A percentile compares a stretch with the other conserved stretches of the same genome.
Evolutionary conservation across 92 coral and sea anemone genomes (phyloP).

Genomic region (Palythoa grandiflora): DNA sequence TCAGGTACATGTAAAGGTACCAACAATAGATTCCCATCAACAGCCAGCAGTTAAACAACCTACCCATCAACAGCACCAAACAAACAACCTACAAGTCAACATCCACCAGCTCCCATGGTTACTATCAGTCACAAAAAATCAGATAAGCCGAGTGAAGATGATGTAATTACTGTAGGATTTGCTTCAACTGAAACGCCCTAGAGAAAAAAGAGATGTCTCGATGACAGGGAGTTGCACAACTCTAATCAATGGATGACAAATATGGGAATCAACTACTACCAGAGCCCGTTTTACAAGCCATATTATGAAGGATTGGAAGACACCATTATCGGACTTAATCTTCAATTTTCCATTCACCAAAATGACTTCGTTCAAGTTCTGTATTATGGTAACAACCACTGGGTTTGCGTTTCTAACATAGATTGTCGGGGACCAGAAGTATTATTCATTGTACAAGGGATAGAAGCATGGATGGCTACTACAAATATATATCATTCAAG

Average conservation of each 20-base stretch:
- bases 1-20: too few species aligned
- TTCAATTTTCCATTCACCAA: conserved; percentile 22
- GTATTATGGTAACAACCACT: neutral
- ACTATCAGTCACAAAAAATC: too few species aligned
- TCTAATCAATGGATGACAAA: conserved; percentile 10
- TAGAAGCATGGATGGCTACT: too few species aligned
- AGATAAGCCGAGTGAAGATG: neutral
- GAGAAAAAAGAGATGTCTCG: conserved; percentile 7
- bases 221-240: neutral
- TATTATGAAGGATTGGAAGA: conserved; percentile 38
- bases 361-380: neutral
- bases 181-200: neutral
- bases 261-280: conserved; percentile 18
- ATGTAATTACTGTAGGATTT: neutral
- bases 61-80: neutral
- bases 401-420: neutral
- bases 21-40: neutral
- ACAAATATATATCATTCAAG: too few species aligned
- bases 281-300: conserved; percentile 18
- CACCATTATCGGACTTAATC: conserved; percentile 2
- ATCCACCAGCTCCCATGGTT: neutral
- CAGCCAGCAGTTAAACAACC: neutral
- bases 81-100: neutral
- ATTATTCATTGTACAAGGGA: too few species aligned
- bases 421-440: neutral